A percentile compares a stretch with the other conserved stretches of the same genome.
Evolutionary conservation across 2,113 vertebrate genomes (phyloP).

Genomic region (Seriola dumerili): DNA sequence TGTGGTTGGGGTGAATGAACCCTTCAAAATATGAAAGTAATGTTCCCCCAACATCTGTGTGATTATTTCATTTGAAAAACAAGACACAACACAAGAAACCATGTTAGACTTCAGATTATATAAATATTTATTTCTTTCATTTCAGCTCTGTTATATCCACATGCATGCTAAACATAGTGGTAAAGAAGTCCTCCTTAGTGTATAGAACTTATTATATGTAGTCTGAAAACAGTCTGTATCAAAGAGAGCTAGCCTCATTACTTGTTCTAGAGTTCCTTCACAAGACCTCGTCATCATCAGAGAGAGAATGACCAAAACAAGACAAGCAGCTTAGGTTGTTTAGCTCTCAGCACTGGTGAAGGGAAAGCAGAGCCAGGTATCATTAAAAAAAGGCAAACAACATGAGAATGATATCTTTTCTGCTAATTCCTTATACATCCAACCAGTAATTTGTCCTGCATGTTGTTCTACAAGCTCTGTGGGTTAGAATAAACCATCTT

Average conservation of each 20-base stretch:
- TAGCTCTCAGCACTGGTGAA: constrained; percentile 12
- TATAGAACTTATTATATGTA: constrained; percentile 23
- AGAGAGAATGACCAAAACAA: constrained; percentile 19
- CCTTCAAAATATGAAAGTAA: not conserved
- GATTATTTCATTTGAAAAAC: not conserved
- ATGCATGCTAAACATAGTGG: constrained; percentile 79
- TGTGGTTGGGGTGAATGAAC: no score
- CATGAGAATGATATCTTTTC: constrained; percentile 19
- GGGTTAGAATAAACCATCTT: constrained; percentile 35
- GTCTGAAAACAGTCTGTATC: constrained; percentile 57
- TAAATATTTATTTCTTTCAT: constrained; percentile 83
- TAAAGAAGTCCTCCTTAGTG: constrained; percentile 50
- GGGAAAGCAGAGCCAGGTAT: constrained; percentile 30
- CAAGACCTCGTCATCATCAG: constrained; percentile 1
- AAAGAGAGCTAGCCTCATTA: constrained; percentile 21
- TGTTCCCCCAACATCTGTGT: not conserved
- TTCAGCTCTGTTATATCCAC: constrained; percentile 75
- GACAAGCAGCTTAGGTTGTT: constrained; percentile 3
- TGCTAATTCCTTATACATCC: not conserved
- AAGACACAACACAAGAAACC: not conserved
- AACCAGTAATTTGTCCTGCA: not conserved
- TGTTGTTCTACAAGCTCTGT: constrained; percentile 47
- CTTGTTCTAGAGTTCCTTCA: constrained; percentile 28
- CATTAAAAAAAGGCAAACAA: constrained; percentile 50
- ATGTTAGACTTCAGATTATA: constrained; percentile 69